These are phyloP conservation scores for Heterodera filipjevi DNA, from an alignment of 2,888 invertebrate genomes.

Conservation along the genomic window DNA sequence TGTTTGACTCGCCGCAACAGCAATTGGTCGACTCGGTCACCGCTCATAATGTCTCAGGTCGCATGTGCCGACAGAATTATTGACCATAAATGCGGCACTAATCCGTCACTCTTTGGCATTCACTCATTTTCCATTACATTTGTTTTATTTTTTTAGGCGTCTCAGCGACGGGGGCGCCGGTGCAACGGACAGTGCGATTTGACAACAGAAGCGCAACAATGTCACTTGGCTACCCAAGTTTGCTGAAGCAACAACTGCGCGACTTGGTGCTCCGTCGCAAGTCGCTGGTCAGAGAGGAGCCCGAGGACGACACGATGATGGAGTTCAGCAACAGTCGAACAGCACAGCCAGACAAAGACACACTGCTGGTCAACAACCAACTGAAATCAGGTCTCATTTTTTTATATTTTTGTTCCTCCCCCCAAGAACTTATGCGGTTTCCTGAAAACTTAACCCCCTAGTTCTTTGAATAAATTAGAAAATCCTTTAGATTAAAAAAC, in stretches of 20 bases:
- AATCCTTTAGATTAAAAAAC: no score
- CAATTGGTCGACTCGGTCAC: conserved; percentile 12
- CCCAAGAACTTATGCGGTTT: no score
- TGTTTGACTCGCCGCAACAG: conserved; percentile 35
- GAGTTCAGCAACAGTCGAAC: conserved; percentile 25
- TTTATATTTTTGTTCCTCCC: neutral
- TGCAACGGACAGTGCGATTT: conserved; percentile 30
- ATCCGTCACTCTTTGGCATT: no score
- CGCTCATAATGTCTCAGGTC: neutral
- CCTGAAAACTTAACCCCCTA: no score
- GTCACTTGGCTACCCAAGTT: conserved; percentile 55
- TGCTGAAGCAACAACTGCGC: conserved; percentile 64
- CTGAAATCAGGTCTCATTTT: conserved; percentile 37
- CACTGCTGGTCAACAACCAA: conserved; percentile 21
- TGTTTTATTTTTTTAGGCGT: neutral
- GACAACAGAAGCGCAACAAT: conserved; percentile 31
- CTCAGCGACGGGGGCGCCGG: neutral
- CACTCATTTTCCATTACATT: no score
- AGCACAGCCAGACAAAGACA: neutral
- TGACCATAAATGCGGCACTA: no score
- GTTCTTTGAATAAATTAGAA: no score
- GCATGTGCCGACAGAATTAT: no score
- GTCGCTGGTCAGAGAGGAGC: conserved; percentile 61
- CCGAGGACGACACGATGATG: conserved; percentile 56
- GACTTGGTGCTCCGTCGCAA: conserved; percentile 56